These are phyloP conservation scores for Rhodeus uyekii DNA, from an alignment of 2,797 vertebrate genomes.

Conservation along the genomic window DNA sequence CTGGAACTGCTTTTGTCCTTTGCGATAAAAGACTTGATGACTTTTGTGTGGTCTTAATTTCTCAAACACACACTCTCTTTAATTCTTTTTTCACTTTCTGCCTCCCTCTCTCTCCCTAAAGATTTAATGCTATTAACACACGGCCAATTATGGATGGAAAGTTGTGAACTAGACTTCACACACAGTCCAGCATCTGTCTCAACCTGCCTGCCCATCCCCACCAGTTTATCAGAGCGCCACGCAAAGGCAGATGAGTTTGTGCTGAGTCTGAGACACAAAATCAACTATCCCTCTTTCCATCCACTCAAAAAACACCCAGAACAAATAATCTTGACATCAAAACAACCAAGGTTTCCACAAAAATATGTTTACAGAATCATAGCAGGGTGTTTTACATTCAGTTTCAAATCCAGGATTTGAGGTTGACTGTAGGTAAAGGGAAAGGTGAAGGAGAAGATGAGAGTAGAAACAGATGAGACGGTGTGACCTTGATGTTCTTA, in stretches of 20 bases:
- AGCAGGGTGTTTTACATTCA: not conserved
- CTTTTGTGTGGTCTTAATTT: slow-evolving; percentile 54
- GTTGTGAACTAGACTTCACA: slow-evolving; percentile 63
- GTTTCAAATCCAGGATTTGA: slow-evolving; percentile 20
- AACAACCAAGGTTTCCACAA: not conserved
- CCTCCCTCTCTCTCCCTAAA: slow-evolving; percentile 54
- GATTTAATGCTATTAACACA: slow-evolving; percentile 55
- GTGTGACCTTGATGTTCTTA: slow-evolving; percentile 57
- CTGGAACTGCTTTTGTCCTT: slow-evolving; percentile 73
- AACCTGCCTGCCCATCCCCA: slow-evolving; percentile 69
- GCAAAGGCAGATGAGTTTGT: slow-evolving; percentile 25
- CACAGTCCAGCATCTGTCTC: slow-evolving; percentile 61
- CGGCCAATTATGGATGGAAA: slow-evolving; percentile 68
- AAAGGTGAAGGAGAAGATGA: slow-evolving; percentile 23
- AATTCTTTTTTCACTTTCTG: slow-evolving; percentile 45
- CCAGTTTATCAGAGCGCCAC: slow-evolving; percentile 18
- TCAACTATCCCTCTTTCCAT: not conserved
- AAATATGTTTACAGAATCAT: not conserved
- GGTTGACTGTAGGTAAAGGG: not conserved
- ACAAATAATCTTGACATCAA: not conserved
- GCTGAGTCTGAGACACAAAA: slow-evolving; percentile 27
- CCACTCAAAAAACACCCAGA: not conserved
- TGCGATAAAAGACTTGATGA: slow-evolving; percentile 72
- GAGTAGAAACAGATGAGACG: not conserved
- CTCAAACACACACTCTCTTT: slow-evolving; percentile 47